A percentile compares a stretch with the other conserved stretches of the same genome.
Conservation (phyloP, 92 coral and sea anemone genomes). For the Hydrozoanthus gracilis region DNA sequence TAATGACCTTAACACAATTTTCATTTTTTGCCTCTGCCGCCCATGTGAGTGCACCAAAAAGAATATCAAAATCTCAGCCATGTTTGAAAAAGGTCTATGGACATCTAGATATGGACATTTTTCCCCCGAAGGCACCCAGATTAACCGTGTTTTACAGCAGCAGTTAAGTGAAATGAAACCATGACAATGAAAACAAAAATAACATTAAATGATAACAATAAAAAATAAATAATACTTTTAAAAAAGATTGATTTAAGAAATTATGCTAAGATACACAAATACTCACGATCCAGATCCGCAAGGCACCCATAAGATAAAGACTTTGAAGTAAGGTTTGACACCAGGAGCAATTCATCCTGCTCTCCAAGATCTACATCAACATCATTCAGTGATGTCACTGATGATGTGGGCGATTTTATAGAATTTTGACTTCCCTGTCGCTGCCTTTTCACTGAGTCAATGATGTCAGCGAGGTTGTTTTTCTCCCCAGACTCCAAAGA, state of each 20-base stretch:
- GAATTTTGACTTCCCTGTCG: conserved; percentile 56
- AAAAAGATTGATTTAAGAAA: background rate
- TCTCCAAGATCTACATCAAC: conserved; percentile 66
- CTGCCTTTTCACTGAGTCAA: conserved; percentile 80
- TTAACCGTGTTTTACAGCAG: too few species aligned
- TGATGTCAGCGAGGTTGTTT: conserved; percentile 79
- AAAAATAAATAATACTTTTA: background rate
- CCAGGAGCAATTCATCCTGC: conserved; percentile 47
- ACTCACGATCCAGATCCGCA: conserved; percentile 81
- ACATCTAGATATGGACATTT: too few species aligned
- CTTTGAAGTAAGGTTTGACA: conserved; percentile 79
- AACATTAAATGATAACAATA: too few species aligned
- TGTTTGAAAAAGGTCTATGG: too few species aligned
- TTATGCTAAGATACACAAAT: too few species aligned
- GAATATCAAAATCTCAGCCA: too few species aligned
- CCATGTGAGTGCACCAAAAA: too few species aligned
- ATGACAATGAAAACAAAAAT: too few species aligned
- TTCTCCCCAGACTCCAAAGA: conserved; percentile 64
- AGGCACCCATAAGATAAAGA: conserved; percentile 86
- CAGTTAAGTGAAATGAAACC: too few species aligned
- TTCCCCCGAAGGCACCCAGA: too few species aligned
- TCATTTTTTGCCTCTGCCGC: too few species aligned
- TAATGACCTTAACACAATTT: too few species aligned
- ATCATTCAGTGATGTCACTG: conserved; percentile 62
- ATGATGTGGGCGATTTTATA: conserved; percentile 46